phyloP scores from a whole-genome alignment of 2,113 vertebrate genomes.

The Aegotheles bennettii region DNA sequence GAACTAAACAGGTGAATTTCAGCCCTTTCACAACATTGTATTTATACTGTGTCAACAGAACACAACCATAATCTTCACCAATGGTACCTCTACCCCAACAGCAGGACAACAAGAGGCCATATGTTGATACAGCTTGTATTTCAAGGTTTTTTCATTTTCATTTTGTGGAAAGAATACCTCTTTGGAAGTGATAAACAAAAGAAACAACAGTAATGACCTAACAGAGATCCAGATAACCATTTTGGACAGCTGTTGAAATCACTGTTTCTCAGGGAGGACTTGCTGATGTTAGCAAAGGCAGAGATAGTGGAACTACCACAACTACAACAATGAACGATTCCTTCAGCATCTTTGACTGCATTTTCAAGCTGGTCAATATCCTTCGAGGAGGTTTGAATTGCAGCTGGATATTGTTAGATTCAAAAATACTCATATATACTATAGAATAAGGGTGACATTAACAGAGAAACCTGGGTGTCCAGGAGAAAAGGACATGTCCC shows the following conservation, averaged over 20 bases:
- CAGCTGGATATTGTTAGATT: not conserved
- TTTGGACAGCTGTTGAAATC: not conserved
- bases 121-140: not conserved
- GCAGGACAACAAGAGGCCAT: not conserved
- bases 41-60: not conserved
- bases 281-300: not conserved
- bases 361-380: not conserved
- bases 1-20: not conserved
- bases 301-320: not conserved
- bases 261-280: not conserved
- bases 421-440: not conserved
- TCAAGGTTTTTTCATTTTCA: not conserved
- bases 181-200: not conserved
- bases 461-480: not conserved
- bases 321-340: not conserved
- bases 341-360: not conserved
- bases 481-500: not conserved
- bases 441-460: not conserved
- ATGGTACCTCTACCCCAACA: not conserved
- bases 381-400: not conserved
- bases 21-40: not conserved
- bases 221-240: not conserved
- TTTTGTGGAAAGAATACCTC: not conserved
- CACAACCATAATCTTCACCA: not conserved
- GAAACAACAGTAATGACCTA: not conserved